Evolutionary conservation across 1,140 invertebrate species (phyloP).

Genomic region (Leptinotarsa lineolata): DNA sequence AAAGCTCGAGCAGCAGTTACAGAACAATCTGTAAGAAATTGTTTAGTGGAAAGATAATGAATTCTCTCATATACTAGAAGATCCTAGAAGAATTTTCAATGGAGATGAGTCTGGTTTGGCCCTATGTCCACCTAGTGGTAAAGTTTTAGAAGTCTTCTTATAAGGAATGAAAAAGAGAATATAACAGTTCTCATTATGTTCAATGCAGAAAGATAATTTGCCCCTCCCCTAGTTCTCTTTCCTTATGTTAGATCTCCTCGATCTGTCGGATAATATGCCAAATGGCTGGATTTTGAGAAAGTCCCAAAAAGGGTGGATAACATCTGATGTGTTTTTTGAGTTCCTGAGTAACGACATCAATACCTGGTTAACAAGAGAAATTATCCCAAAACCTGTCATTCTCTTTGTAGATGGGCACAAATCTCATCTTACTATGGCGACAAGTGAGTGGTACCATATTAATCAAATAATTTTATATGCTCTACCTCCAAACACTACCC

Average conservation of each 20-base stretch:
- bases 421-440: neutral
- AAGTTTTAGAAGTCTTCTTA: neutral
- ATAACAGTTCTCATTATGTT: slow-evolving; percentile 9
- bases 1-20: slow-evolving; percentile 25
- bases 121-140: neutral
- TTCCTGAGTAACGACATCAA: neutral
- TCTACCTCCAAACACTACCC: neutral
- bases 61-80: neutral
- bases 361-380: neutral
- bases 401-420: slow-evolving; percentile 8
- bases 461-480: slow-evolving; percentile 1
- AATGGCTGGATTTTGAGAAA: slow-evolving; percentile 45
- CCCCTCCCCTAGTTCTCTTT: slow-evolving; percentile 36
- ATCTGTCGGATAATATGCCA: slow-evolving; percentile 42
- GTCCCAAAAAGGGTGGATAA: slow-evolving; percentile 53
- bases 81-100: slow-evolving; percentile 14
- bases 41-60: too few species aligned
- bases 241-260: slow-evolving; percentile 39
- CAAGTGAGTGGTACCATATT: slow-evolving; percentile 1
- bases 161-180: slow-evolving; percentile 6
- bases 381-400: neutral
- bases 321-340: neutral
- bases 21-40: slow-evolving; percentile 24
- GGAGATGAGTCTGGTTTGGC: slow-evolving; percentile 3
- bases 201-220: slow-evolving; percentile 6